phyloP scores from a whole-genome alignment of 2,797 vertebrate species.

The Diplodus puntazzo region DNA sequence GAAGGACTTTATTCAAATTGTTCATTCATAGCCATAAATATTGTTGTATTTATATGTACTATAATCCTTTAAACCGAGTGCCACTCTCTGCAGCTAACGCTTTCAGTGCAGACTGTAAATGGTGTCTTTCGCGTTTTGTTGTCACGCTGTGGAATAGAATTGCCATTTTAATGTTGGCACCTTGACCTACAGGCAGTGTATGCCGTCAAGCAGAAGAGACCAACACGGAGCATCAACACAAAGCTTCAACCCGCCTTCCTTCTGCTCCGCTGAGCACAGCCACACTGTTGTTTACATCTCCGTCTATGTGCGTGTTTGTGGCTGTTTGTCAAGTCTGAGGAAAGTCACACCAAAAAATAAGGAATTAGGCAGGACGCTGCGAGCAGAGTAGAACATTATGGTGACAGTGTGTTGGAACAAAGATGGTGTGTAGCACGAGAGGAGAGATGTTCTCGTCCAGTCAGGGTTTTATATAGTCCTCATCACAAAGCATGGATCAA shows the following conservation, averaged over 20 bases:
- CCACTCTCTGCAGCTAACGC: not conserved
- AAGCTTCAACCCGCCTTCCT: constrained; percentile 19
- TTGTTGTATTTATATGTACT: not conserved
- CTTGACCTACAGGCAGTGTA: constrained; percentile 47
- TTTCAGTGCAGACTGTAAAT: constrained; percentile 8
- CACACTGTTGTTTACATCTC: constrained; percentile 59
- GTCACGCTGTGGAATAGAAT: constrained; percentile 4
- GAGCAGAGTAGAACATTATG: constrained; percentile 17
- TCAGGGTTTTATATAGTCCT: too few species aligned
- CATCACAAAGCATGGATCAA: too few species aligned
- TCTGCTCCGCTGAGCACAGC: constrained; percentile 43
- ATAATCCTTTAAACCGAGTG: not conserved
- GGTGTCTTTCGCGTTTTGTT: constrained; percentile 17
- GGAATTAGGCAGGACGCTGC: constrained; percentile 7
- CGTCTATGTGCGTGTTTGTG: constrained; percentile 42
- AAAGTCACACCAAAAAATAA: constrained; percentile 37
- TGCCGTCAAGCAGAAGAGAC: constrained; percentile 26
- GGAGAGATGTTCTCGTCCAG: too few species aligned
- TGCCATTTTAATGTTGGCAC: constrained; percentile 30
- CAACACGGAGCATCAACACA: constrained; percentile 10
- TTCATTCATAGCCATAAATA: too few species aligned
- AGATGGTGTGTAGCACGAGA: too few species aligned
- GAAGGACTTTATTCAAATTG: not conserved
- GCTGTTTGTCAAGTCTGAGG: constrained; percentile 27
- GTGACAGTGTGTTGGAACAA: not conserved